Percentiles rank a stretch among this genome's conserved stretches.
Conservation (phyloP, 2,888 invertebrate genomes). For the Drosophila mercatorum region DNA sequence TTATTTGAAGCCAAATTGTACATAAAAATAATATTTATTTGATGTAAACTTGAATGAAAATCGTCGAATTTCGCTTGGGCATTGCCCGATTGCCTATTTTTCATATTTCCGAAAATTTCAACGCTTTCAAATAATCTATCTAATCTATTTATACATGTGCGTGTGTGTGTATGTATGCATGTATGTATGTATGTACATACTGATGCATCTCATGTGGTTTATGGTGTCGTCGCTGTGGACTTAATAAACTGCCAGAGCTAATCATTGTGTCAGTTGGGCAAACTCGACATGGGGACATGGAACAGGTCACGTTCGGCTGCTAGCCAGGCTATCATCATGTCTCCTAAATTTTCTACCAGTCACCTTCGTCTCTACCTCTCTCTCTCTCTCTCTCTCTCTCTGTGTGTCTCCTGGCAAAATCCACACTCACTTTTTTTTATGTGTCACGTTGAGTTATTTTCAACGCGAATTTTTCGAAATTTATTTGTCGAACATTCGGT, state of each 20-base stretch:
- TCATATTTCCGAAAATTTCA: neutral
- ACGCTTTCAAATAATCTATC: neutral
- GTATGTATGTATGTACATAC: too few species aligned
- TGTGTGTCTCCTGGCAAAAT: constrained; percentile 24
- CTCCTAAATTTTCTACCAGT: constrained; percentile 30
- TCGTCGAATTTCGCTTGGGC: neutral
- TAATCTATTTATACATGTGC: neutral
- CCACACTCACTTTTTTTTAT: constrained; percentile 47
- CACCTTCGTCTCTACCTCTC: neutral
- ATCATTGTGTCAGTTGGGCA: constrained; percentile 38
- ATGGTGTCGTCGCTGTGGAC: constrained; percentile 17
- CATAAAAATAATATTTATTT: too few species aligned
- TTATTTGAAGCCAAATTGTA: too few species aligned
- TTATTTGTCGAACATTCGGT: constrained; percentile 65
- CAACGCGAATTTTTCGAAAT: constrained; percentile 71
- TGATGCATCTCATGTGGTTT: neutral
- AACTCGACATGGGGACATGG: constrained; percentile 19
- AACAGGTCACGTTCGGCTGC: constrained; percentile 38
- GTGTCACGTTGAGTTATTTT: constrained; percentile 73
- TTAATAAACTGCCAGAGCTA: constrained; percentile 35
- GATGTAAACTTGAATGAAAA: neutral
- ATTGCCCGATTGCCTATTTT: neutral
- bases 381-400: too few species aligned
- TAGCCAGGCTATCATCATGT: constrained; percentile 35
- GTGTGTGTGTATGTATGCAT: too few species aligned